Evolutionary conservation across 2,113 vertebrate genomes (phyloP).

Genomic region (Apteryx mantelli): DNA sequence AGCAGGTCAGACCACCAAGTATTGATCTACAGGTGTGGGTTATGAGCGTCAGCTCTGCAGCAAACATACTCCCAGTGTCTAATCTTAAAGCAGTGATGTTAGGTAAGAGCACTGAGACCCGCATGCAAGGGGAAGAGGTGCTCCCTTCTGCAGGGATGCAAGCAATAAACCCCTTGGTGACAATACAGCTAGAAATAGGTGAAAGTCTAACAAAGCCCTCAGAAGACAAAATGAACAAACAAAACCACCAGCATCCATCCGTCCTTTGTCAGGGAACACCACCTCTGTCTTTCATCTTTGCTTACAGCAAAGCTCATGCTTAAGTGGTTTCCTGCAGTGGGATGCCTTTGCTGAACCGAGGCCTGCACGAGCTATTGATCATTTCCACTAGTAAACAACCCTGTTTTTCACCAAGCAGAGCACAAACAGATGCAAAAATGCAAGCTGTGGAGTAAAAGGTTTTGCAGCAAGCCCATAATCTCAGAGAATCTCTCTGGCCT

Average conservation of each 20-base stretch:
- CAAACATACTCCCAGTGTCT: background rate
- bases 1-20: background rate
- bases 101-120: background rate
- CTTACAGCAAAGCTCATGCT: background rate
- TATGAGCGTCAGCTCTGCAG: background rate
- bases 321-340: constrained; percentile 20
- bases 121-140: rapidly evolving
- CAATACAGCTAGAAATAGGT: background rate
- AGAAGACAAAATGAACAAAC: background rate
- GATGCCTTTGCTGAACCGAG: background rate
- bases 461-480: background rate
- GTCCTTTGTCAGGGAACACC: background rate
- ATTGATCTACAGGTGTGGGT: background rate
- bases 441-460: background rate
- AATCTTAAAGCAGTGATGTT: background rate
- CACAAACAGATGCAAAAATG: background rate
- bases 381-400: constrained; percentile 31
- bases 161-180: background rate
- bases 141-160: background rate
- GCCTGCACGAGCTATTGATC: constrained; percentile 47
- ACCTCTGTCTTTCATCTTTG: background rate
- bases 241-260: background rate
- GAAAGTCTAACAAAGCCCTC: background rate
- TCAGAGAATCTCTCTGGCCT: background rate
- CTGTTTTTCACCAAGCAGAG: constrained; percentile 27